Percentiles rank a stretch among this genome's conserved stretches.
phyloP scores from a whole-genome alignment of 1,140 invertebrate genomes.

The Cherax destructor region DNA sequence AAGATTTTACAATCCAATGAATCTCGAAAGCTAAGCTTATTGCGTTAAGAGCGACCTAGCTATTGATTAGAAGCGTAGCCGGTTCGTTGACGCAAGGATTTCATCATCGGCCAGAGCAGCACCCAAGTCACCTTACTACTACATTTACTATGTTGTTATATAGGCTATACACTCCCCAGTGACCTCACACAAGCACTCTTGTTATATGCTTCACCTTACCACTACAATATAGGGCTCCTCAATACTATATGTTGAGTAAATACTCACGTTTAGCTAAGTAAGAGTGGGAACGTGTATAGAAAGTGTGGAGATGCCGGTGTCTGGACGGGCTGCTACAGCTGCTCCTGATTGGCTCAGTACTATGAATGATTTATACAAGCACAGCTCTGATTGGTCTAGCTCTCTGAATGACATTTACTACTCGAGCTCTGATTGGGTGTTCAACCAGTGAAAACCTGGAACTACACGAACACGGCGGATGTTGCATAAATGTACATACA shows the following conservation, averaged over 20 bases:
- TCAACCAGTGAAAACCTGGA: slow-evolving; percentile 5
- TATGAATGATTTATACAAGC: too few species aligned
- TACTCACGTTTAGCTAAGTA: slow-evolving; percentile 19
- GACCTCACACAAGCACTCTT: not conserved
- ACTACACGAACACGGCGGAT: not conserved
- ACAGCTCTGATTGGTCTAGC: slow-evolving; percentile 8
- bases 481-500: slow-evolving; percentile 23
- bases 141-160: not conserved
- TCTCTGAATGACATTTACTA: not conserved
- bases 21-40: too few species aligned
- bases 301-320: not conserved
- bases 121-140: too few species aligned
- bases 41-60: not conserved
- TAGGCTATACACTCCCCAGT: not conserved
- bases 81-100: not conserved
- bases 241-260: not conserved
- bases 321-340: not conserved
- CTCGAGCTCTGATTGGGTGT: slow-evolving; percentile 1
- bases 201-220: not conserved
- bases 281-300: not conserved
- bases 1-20: too few species aligned
- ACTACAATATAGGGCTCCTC: not conserved
- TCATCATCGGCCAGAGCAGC: slow-evolving; percentile 7
- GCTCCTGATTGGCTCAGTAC: not conserved
- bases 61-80: not conserved